phyloP scores from a whole-genome alignment of 2,797 vertebrate genomes.

The Bovichtus diacanthus region DNA sequence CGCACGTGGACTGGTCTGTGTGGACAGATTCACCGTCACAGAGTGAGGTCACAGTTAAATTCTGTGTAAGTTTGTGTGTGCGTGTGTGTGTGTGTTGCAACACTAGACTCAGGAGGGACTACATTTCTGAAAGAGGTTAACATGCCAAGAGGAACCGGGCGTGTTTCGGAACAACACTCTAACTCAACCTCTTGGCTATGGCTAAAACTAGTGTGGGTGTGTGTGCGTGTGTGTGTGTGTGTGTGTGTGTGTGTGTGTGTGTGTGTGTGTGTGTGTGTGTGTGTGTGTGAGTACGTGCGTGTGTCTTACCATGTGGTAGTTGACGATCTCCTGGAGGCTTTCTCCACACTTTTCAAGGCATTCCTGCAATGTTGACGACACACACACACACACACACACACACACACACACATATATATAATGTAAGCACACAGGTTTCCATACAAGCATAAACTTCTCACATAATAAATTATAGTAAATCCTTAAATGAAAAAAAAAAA shows the following conservation, averaged over 20 bases:
- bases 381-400: conserved; percentile 6
- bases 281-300: conserved; percentile 35
- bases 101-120: conserved; percentile 31
- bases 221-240: conserved; percentile 31
- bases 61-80: conserved; percentile 16
- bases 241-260: conserved; percentile 39
- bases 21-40: conserved; percentile 56
- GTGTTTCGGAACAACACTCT: conserved; percentile 35
- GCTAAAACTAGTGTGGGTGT: conserved; percentile 14
- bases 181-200: conserved; percentile 32
- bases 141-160: conserved; percentile 52
- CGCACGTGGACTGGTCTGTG: conserved; percentile 27
- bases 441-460: not conserved
- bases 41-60: conserved; percentile 57
- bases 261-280: conserved; percentile 15
- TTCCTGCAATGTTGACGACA: conserved; percentile 83
- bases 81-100: conserved; percentile 24
- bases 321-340: conserved; percentile 97
- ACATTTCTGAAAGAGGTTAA: conserved; percentile 62
- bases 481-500: not conserved
- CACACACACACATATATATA: too few species aligned
- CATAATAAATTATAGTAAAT: not conserved
- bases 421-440: not conserved
- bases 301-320: conserved; percentile 95
- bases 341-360: conserved; percentile 97